These are phyloP conservation scores for Melanerpes aurifrons DNA, from an alignment of 2,113 vertebrate species.

Conservation along the genomic window DNA sequence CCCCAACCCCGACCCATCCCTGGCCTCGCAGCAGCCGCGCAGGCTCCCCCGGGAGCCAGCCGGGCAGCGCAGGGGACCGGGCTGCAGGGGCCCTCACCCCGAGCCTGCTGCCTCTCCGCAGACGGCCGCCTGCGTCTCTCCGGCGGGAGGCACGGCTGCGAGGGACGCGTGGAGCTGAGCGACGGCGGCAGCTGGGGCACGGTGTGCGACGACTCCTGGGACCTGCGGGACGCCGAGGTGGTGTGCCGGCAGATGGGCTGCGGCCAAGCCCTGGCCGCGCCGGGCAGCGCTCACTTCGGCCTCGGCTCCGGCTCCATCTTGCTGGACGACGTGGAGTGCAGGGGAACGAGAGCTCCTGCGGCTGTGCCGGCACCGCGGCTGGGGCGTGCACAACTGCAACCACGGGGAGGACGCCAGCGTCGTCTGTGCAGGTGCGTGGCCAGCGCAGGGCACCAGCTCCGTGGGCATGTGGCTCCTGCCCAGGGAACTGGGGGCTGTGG, in stretches of 20 bases:
- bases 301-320: neutral
- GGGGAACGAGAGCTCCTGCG: neutral
- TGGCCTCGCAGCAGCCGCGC: neutral
- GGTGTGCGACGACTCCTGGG: neutral
- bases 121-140: neutral
- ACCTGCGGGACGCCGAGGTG: constrained; percentile 77
- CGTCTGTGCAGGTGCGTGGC: neutral
- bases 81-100: neutral
- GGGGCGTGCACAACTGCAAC: neutral
- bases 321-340: neutral
- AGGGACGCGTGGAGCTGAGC: constrained; percentile 1
- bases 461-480: too few species aligned
- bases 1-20: too few species aligned
- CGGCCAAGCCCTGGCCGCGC: neutral
- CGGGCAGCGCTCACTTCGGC: fast-evolving
- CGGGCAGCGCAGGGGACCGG: fast-evolving
- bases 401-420: neutral
- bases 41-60: neutral
- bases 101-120: fast-evolving
- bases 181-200: neutral
- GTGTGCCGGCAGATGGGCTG: constrained; percentile 88
- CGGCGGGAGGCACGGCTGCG: neutral
- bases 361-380: neutral
- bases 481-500: too few species aligned
- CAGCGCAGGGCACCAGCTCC: fast-evolving